phyloP scores from a whole-genome alignment of 1,140 invertebrate species.

The Drosophila kanapiae region DNA sequence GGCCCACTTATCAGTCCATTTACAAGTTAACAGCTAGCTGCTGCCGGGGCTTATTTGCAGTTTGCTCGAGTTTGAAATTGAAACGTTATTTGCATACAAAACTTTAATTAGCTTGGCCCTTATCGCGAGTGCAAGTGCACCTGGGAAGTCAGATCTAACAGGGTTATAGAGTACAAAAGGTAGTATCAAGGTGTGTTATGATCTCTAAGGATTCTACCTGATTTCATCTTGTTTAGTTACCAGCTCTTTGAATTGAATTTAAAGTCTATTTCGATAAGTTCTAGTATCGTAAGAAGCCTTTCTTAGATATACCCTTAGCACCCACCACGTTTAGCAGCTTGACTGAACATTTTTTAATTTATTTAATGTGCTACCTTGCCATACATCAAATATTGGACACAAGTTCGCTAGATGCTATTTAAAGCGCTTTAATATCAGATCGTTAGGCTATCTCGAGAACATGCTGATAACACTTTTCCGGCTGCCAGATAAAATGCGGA shows the following conservation, averaged over 20 bases:
- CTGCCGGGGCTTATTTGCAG: slow-evolving; percentile 23
- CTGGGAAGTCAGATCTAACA: neutral
- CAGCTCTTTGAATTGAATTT: too few relatives aligned
- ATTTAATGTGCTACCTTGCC: slow-evolving; percentile 54
- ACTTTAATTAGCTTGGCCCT: slow-evolving; percentile 19
- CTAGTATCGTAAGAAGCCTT: too few relatives aligned
- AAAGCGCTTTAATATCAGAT: slow-evolving; percentile 69
- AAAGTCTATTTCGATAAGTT: too few relatives aligned
- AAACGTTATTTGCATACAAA: slow-evolving; percentile 55
- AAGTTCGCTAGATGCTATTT: slow-evolving; percentile 63
- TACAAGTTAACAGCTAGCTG: slow-evolving; percentile 27
- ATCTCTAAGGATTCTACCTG: neutral
- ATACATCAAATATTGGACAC: slow-evolving; percentile 32
- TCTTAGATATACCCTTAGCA: too few relatives aligned
- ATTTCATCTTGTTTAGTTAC: too few relatives aligned
- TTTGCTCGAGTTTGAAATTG: slow-evolving; percentile 21
- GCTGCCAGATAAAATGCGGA: slow-evolving; percentile 12
- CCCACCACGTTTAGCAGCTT: too few relatives aligned
- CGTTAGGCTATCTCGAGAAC: slow-evolving; percentile 34
- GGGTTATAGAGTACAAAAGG: neutral
- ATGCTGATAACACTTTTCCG: slow-evolving; percentile 30
- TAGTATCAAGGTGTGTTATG: neutral
- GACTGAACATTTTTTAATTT: slow-evolving; percentile 58
- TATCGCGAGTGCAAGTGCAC: slow-evolving; percentile 3
- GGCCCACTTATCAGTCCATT: slow-evolving; percentile 26